A percentile compares a stretch with the other conserved stretches of the same genome.
Evolutionary conservation across 2,888 invertebrate genomes (phyloP).

Genomic region (Alcis repandata): DNA sequence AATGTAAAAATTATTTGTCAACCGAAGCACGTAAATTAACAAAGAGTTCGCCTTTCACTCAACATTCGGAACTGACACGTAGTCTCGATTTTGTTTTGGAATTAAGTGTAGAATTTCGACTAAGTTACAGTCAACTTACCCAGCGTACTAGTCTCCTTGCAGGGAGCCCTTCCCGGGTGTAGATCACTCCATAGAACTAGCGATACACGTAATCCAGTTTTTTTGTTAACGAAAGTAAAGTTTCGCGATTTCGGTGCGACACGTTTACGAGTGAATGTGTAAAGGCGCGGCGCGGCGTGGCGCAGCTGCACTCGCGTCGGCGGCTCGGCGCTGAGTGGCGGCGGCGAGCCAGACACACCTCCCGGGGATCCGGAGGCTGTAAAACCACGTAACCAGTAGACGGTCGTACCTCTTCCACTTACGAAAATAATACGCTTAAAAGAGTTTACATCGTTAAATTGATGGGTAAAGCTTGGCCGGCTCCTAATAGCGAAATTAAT

Average conservation of each 20-base stretch:
- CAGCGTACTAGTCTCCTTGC: conserved; percentile 63
- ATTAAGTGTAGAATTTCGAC: conserved; percentile 57
- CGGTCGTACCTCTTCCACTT: too few relatives aligned
- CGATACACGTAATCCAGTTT: conserved; percentile 55
- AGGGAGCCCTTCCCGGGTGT: conserved; percentile 51
- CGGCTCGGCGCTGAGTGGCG: conserved; percentile 66
- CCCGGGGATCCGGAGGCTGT: conserved; percentile 40
- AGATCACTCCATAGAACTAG: conserved; percentile 64
- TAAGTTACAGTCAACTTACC: conserved; percentile 61
- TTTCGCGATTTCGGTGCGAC: conserved; percentile 48
- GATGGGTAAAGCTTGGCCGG: too few relatives aligned
- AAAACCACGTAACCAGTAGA: background rate
- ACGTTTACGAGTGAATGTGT: conserved; percentile 12
- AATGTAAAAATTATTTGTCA: conserved; percentile 63
- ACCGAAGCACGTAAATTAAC: conserved; percentile 73
- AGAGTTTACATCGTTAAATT: too few relatives aligned
- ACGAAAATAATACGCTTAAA: too few relatives aligned
- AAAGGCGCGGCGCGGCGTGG: conserved; percentile 51
- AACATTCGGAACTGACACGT: conserved; percentile 82
- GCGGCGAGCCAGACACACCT: conserved; percentile 39
- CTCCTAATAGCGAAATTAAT: too few relatives aligned
- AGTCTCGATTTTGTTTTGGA: conserved; percentile 72
- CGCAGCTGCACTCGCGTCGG: conserved; percentile 71
- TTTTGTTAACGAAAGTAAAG: conserved; percentile 72
- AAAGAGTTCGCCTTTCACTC: conserved; percentile 84